A percentile compares a stretch with the other conserved stretches of the same genome.
These are phyloP conservation scores for Pseudomyrmex cubaensis DNA, from an alignment of 1,140 invertebrate genomes.

Conservation along the genomic window DNA sequence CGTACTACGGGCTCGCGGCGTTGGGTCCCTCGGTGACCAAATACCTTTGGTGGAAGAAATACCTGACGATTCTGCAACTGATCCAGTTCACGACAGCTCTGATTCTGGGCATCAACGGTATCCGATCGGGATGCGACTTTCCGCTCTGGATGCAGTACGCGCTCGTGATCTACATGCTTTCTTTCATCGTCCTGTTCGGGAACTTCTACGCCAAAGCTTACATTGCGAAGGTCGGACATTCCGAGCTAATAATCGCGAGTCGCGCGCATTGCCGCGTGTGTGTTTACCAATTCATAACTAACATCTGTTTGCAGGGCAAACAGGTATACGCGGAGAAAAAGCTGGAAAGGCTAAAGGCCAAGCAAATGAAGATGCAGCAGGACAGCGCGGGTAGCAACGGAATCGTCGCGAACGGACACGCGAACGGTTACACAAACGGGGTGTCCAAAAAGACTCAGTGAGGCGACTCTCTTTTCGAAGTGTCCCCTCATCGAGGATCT, in stretches of 20 bases:
- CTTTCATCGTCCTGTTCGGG: conserved; percentile 95
- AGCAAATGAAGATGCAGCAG: conserved; percentile 20
- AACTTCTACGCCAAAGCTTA: conserved; percentile 96
- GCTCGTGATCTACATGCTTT: conserved; percentile 95
- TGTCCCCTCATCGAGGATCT: conserved; percentile 20
- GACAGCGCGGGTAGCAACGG: conserved; percentile 58
- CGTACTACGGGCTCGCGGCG: conserved; percentile 94
- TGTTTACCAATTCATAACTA: background rate
- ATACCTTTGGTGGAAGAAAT: conserved; percentile 98
- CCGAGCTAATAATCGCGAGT: background rate
- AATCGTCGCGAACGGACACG: conserved; percentile 66
- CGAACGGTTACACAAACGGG: conserved; percentile 79
- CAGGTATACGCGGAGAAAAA: conserved; percentile 80
- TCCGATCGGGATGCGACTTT: conserved; percentile 94
- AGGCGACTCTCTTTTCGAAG: conserved; percentile 46
- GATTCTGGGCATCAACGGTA: conserved; percentile 92
- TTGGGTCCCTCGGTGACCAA: conserved; percentile 91
- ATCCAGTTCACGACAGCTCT: conserved; percentile 95
- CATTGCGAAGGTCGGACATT: conserved; percentile 88
- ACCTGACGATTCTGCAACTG: conserved; percentile 94
- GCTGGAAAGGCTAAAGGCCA: conserved; percentile 70
- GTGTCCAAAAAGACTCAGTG: conserved; percentile 78
- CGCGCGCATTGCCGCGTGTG: background rate
- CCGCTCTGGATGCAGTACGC: conserved; percentile 98
- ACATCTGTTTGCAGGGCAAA: conserved; percentile 77